These are phyloP conservation scores for Clostera curtula DNA, from an alignment of 2,888 invertebrate species.

Conservation along the genomic window DNA sequence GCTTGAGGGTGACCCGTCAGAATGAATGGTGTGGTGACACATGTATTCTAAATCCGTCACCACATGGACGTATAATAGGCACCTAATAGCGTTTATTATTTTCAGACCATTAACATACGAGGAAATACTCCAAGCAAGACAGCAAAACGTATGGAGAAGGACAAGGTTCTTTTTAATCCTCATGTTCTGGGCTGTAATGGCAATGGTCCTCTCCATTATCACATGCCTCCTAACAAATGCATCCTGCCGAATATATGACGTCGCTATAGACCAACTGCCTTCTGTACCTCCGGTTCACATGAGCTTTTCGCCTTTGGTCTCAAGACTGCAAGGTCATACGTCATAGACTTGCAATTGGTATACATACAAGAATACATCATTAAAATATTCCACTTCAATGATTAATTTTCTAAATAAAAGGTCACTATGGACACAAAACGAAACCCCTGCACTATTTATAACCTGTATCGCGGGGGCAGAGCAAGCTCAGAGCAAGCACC, in stretches of 20 bases:
- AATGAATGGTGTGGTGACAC: no score
- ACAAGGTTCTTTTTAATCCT: conserved; percentile 54
- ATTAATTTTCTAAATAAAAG: no score
- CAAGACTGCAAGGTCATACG: conserved; percentile 11
- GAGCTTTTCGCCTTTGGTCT: conserved; percentile 36
- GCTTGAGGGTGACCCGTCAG: no score
- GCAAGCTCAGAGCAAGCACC: no score
- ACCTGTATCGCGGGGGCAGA: no score
- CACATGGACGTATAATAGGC: no score
- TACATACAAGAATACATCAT: no score
- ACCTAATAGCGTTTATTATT: conserved; percentile 11
- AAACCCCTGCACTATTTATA: no score
- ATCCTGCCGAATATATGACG: conserved; percentile 25
- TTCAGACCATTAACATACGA: conserved; percentile 59
- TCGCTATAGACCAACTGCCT: conserved; percentile 16
- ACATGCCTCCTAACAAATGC: conserved; percentile 44
- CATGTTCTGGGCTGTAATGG: conserved; percentile 65
- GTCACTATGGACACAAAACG: no score
- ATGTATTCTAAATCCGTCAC: no score
- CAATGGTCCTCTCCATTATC: conserved; percentile 57
- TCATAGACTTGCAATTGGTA: no score
- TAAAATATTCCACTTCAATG: no score
- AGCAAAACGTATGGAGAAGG: conserved; percentile 67
- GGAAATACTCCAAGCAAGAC: conserved; percentile 56
- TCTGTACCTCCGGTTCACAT: conserved; percentile 42